Evolutionary conservation across 2,797 vertebrate genomes (phyloP), one percentile per base, ranked within the genome.

Genomic region (Pygocentrus nattereri): DNA sequence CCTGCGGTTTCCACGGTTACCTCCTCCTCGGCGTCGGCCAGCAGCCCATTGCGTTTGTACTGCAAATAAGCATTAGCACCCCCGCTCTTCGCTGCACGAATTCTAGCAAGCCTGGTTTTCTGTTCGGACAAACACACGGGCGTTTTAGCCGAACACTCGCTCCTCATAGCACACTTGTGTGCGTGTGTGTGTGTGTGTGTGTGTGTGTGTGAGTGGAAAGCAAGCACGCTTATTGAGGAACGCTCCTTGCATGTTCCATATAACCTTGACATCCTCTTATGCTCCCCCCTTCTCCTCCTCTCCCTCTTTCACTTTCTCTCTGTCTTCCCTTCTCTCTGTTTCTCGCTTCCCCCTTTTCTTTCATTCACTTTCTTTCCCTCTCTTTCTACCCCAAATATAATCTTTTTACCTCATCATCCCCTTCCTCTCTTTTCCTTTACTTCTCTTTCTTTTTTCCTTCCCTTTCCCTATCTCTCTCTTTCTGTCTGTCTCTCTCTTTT

Each of bases 61-160:
- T 96, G 97, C 97, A 98, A 97, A 95, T 97, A 99, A 83, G 97
- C 97, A 81, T 96, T 99, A 89, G 97, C 96, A n/a, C 97, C 98
- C 84, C 97, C 96, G 50, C 93, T 98, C 94, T 99, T 99, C 87
- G 93, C 90, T 30, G 96, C 97, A 7, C 94, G 96, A 93, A 99
- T 99, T 92, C 96, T 97, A 92, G 97, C 96, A 47, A 99, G 95
- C 87, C 97, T 96, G 89, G 97, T 93, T 99, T 99, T 99, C 98
- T 99, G 94, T 88, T 92, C 91, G 81, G 90, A 95, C 94, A 95
- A 38, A 95, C 92, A 95, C 50, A 88, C 54, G 76, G 47, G 78
- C 59, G 31, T 54, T 92, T 90, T 87, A 91, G 85, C 88, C 79
- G 59, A 72, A 70, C 69, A 74, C 47, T 73, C 68, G 16, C 59